Conservation (phyloP, 2,113 vertebrate genomes). For the Bufo gargarizans region DNA sequence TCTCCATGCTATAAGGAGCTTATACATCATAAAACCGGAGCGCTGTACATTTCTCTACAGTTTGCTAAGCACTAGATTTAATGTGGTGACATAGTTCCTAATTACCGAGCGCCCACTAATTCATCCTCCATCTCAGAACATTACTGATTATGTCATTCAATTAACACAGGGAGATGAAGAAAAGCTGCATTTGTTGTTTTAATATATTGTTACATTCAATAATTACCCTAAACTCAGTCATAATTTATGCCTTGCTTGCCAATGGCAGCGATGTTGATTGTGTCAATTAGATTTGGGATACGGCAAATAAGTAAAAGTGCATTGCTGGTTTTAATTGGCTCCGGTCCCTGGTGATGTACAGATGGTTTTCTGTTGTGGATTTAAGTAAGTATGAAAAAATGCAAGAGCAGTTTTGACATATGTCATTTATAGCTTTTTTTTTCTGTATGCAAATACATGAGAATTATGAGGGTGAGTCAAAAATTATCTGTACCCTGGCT, state of each 20-base stretch:
- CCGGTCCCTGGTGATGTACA: slow-evolving; percentile 55
- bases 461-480: background rate
- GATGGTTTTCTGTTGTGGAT: slow-evolving; percentile 60
- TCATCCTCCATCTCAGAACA: slow-evolving; percentile 17
- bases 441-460: background rate
- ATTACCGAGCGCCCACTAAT: slow-evolving; percentile 40
- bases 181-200: slow-evolving; percentile 37
- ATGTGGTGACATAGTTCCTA: slow-evolving; percentile 34
- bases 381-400: slow-evolving; percentile 1
- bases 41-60: background rate
- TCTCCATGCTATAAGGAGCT: slow-evolving; percentile 13
- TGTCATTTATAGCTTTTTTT: background rate
- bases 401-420: background rate
- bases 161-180: slow-evolving; percentile 27
- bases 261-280: slow-evolving; percentile 54
- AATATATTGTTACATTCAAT: slow-evolving; percentile 48
- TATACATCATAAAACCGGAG: slow-evolving; percentile 37
- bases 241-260: slow-evolving; percentile 49
- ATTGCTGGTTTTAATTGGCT: slow-evolving; percentile 63
- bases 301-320: slow-evolving; percentile 60
- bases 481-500: background rate
- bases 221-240: slow-evolving; percentile 52
- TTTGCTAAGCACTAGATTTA: slow-evolving; percentile 31
- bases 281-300: slow-evolving; percentile 58
- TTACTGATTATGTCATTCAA: slow-evolving; percentile 47